phyloP scores from a whole-genome alignment of 2,797 vertebrate species.

The Euthynnus affinis region DNA sequence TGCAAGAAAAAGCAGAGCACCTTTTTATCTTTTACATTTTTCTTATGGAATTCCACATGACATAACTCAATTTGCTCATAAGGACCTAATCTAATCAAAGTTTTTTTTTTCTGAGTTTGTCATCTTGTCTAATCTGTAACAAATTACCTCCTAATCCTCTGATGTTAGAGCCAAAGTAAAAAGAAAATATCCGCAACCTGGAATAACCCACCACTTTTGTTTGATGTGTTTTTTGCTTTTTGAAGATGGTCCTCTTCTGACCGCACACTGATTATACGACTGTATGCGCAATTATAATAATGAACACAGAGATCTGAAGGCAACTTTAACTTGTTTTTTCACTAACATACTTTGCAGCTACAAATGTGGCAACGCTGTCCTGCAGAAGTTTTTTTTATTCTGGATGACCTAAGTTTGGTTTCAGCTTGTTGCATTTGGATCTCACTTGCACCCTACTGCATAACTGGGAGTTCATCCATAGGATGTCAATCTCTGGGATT shows the following conservation, averaged over 20 bases:
- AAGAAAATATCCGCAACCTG: constrained; percentile 32
- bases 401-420: constrained; percentile 42
- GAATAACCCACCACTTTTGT: constrained; percentile 32
- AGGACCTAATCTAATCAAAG: constrained; percentile 70
- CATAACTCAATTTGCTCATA: constrained; percentile 46
- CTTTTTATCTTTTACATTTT: constrained; percentile 65
- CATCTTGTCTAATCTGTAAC: constrained; percentile 68
- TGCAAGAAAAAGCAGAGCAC: constrained; percentile 63
- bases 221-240: constrained; percentile 40
- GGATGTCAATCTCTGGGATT: constrained; percentile 81
- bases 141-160: constrained; percentile 75
- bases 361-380: constrained; percentile 30
- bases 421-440: constrained; percentile 46
- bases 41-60: constrained; percentile 45
- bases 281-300: constrained; percentile 33
- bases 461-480: constrained; percentile 59
- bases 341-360: constrained; percentile 33
- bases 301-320: constrained; percentile 27
- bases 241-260: constrained; percentile 45
- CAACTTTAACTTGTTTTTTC: not conserved
- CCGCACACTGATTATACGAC: constrained; percentile 49
- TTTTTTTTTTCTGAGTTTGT: constrained; percentile 43
- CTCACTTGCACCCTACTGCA: constrained; percentile 34
- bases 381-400: constrained; percentile 34
- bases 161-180: constrained; percentile 77